Evolutionary conservation across 2,797 vertebrate genomes (phyloP).

Genomic region (Labeo calbasu): DNA sequence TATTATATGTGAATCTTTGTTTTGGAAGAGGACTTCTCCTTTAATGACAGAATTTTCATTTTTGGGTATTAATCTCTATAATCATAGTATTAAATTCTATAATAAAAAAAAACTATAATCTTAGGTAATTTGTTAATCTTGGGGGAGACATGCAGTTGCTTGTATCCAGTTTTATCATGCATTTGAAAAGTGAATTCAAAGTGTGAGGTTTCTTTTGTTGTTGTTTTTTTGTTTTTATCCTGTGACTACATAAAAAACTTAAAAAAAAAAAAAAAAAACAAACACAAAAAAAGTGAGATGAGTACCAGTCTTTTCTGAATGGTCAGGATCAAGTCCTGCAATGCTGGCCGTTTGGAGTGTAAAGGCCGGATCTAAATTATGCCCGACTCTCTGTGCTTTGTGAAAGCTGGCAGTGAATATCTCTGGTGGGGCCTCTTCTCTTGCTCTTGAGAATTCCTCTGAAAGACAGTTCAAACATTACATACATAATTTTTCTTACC

Average conservation of each 20-base stretch:
- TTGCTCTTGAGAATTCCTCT: conserved; percentile 96
- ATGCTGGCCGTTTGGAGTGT: conserved; percentile 30
- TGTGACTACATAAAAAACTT: neutral
- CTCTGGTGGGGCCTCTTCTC: conserved; percentile 86
- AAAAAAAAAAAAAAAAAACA: neutral
- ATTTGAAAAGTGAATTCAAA: neutral
- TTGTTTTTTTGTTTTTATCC: too few species aligned
- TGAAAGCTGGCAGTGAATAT: conserved; percentile 82
- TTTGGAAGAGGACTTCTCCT: too few species aligned
- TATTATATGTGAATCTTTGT: too few species aligned
- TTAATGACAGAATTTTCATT: neutral
- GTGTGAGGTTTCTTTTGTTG: neutral
- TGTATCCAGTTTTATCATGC: neutral
- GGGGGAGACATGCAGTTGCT: neutral
- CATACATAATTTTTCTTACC: neutral
- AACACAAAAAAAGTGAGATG: neutral
- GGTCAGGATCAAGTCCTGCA: conserved; percentile 32
- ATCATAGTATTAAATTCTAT: too few species aligned
- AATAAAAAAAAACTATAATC: too few species aligned
- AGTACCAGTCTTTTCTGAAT: conserved; percentile 53
- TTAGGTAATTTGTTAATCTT: too few species aligned
- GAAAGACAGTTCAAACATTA: conserved; percentile 38
- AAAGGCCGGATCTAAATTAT: conserved; percentile 62
- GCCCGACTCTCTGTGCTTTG: conserved; percentile 82
- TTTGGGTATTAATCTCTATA: neutral